phyloP scores from a whole-genome alignment of 1,140 invertebrate genomes.

The Amyelois transitella region DNA sequence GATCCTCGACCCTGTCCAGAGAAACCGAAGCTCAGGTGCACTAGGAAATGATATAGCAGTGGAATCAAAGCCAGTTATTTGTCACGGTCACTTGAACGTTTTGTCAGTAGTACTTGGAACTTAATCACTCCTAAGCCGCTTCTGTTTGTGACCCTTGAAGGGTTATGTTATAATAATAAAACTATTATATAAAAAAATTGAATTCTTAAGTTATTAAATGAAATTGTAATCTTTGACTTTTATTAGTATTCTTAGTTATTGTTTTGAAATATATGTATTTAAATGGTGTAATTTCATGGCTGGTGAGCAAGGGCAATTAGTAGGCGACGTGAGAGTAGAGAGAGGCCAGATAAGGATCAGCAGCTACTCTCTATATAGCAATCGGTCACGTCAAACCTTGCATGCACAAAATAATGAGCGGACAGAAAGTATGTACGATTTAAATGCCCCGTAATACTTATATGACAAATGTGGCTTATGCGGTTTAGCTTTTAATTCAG shows the following conservation, averaged over 20 bases:
- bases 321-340: constrained; percentile 48
- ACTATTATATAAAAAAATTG: neutral
- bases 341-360: constrained; percentile 35
- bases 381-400: constrained; percentile 8
- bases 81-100: constrained; percentile 23
- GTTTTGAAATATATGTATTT: constrained; percentile 45
- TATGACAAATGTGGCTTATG: too few relatives aligned
- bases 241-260: constrained; percentile 28
- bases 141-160: neutral
- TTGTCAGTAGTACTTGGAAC: neutral
- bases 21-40: constrained; percentile 16
- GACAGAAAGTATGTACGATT: neutral
- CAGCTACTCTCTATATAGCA: constrained; percentile 7
- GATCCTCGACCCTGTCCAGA: constrained; percentile 15
- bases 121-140: neutral
- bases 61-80: constrained; percentile 21
- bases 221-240: constrained; percentile 10
- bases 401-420: constrained; percentile 13
- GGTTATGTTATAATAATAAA: neutral
- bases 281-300: constrained; percentile 57
- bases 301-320: constrained; percentile 53
- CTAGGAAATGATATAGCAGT: constrained; percentile 22
- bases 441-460: constrained; percentile 8
- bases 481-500: too few relatives aligned
- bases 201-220: neutral